phyloP scores from a whole-genome alignment of 2,888 invertebrate genomes.

The Campoletis raptor region DNA sequence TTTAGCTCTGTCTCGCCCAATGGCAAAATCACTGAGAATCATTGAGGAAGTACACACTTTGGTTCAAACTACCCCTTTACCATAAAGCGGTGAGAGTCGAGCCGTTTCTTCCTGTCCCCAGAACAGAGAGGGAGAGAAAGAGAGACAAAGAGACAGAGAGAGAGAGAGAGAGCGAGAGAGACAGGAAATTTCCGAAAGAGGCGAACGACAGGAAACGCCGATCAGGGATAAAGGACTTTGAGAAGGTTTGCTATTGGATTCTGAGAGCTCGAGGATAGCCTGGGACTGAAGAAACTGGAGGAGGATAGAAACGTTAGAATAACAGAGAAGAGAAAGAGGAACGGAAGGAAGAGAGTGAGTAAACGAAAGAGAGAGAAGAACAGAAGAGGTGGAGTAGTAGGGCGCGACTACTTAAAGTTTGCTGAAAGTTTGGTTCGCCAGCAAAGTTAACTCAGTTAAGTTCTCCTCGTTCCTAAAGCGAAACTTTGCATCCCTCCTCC shows the following conservation, averaged over 20 bases:
- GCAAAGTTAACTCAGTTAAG: slow-evolving; percentile 85
- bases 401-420: slow-evolving; percentile 83
- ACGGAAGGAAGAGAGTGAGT: slow-evolving; percentile 11
- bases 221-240: slow-evolving; percentile 63
- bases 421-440: slow-evolving; percentile 84
- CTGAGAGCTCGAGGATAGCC: slow-evolving; percentile 40
- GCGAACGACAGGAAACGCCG: slow-evolving; percentile 37
- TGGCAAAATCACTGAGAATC: not conserved
- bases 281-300: slow-evolving; percentile 27
- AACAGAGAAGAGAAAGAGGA: slow-evolving; percentile 3
- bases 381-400: slow-evolving; percentile 73
- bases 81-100: slow-evolving; percentile 26
- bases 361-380: slow-evolving; percentile 29
- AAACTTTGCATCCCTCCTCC: slow-evolving; percentile 81
- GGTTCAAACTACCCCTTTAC: slow-evolving; percentile 16
- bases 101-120: slow-evolving; percentile 46
- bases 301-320: slow-evolving; percentile 31
- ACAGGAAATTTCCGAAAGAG: slow-evolving; percentile 1
- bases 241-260: slow-evolving; percentile 53
- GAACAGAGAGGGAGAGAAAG: slow-evolving; percentile 5
- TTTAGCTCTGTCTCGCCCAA: not conserved
- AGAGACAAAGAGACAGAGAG: too few species aligned
- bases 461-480: slow-evolving; percentile 81
- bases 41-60: slow-evolving; percentile 13
- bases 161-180: not conserved